Percentiles rank a stretch among this genome's conserved stretches.
phyloP scores from a whole-genome alignment of 2,888 invertebrate genomes.

The Tyria jacobaeae region DNA sequence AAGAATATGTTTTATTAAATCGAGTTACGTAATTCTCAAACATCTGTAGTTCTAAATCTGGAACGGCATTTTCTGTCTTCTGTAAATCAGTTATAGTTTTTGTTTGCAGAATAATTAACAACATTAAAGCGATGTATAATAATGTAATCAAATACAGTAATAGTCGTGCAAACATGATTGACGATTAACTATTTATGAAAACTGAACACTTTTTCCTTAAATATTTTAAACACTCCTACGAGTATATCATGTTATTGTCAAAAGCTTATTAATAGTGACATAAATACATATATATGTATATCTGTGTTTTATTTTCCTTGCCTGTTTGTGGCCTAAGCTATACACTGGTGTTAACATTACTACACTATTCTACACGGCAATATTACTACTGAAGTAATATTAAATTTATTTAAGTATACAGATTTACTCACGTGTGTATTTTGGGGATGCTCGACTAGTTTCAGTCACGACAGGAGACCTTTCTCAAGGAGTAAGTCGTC shows the following conservation, averaged over 20 bases:
- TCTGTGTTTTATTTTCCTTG: neutral
- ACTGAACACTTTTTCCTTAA: slow-evolving; percentile 1
- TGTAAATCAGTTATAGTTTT: too few species aligned
- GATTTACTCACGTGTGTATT: too few species aligned
- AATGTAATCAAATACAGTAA: neutral
- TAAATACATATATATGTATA: neutral
- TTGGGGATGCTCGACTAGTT: too few species aligned
- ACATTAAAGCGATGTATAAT: neutral
- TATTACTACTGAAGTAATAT: too few species aligned
- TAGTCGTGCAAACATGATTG: neutral
- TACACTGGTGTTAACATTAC: too few species aligned
- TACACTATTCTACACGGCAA: too few species aligned
- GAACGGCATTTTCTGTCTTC: neutral
- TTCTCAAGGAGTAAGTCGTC: too few species aligned
- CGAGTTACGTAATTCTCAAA: slow-evolving; percentile 47
- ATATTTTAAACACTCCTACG: too few species aligned
- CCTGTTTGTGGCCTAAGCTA: too few species aligned
- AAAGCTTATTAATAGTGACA: neutral
- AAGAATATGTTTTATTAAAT: slow-evolving; percentile 51
- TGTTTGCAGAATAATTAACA: neutral
- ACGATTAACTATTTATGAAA: neutral
- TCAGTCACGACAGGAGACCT: too few species aligned
- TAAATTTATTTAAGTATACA: too few species aligned
- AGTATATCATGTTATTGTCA: neutral
- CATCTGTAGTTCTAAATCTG: slow-evolving; percentile 5